Evolutionary conservation across 2,797 vertebrate species (phyloP).

Genomic region (Potorous gilbertii): DNA sequence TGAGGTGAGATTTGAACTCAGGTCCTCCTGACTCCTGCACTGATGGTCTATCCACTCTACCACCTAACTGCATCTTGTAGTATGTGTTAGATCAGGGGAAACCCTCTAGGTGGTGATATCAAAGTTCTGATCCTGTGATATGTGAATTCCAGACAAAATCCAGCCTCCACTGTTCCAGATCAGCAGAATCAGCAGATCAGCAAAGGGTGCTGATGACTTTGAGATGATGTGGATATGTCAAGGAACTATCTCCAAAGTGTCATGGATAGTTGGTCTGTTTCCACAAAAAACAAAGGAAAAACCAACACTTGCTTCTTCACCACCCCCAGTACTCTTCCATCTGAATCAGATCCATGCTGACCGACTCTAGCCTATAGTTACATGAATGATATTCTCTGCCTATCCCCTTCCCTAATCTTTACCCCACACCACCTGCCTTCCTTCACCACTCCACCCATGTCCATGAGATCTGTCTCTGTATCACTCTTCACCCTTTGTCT

Average conservation of each 20-base stretch:
- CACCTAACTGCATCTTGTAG: too few species aligned
- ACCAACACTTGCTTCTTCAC: neutral
- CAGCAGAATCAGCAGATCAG: neutral
- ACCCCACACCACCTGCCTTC: neutral
- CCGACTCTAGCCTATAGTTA: neutral
- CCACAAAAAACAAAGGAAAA: neutral
- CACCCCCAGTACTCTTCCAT: neutral
- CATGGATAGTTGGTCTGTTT: neutral
- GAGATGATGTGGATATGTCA: neutral
- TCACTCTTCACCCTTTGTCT: neutral
- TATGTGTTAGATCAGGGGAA: neutral
- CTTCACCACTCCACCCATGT: neutral
- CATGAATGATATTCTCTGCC: neutral
- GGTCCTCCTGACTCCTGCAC: too few species aligned
- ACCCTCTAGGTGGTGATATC: neutral
- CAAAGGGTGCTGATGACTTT: neutral
- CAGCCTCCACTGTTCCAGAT: neutral
- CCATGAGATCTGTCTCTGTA: neutral
- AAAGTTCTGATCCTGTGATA: neutral
- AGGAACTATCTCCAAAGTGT: neutral
- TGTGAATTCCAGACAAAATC: neutral
- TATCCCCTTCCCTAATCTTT: neutral
- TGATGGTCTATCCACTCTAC: too few species aligned
- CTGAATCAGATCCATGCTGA: neutral
- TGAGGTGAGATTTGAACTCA: too few species aligned